Base-by-base conservation (phyloP, 2,113 vertebrate genomes). In the Salminus brasiliensis region DNA sequence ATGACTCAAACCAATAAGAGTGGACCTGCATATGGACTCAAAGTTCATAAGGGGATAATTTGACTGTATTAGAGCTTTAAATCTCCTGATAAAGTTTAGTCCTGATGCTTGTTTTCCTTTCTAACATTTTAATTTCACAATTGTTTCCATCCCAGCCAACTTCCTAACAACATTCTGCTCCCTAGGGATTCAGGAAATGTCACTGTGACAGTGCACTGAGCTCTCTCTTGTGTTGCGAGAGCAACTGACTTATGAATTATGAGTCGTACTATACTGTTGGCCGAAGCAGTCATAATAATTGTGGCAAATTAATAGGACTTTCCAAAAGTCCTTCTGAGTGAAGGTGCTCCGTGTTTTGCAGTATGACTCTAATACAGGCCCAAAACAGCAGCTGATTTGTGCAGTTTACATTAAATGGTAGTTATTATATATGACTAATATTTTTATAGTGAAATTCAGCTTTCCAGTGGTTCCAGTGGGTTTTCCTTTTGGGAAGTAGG, bases 51-150 rank as follows among this genome's bases (percentile, higher is more conserved):
- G 43, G 13, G 11, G 43, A 15, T 15, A 9, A 2, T 47, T 32
- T n/a, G 57, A 74, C 72, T 23, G 16, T 65, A 65, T 27, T 27
- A 49, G 43, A 36, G n/a, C n/a, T n/a, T n/a, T n/a, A n/a, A n/a
- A n/a, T n/a, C n/a, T n/a, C n/a, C 47, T 11, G 2, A 2, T 21
- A 2, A 5, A 11, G 2, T 45, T 5, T 45, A 11, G 5, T 5
- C 47, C 18, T 3, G 5, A 5, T 62, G 55, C 1, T 25, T 49
- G 21, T 25, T 74, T 53, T 18, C 43, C 30, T 30, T 63, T 63
- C 39, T 34, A 30, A 2, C 32, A n/a, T n/a, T 63, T 74, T 21
- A 49, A 49, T 62, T 49, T 21, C 39, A 30, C 43, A 34, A 13
- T 74, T 34, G 27, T 30, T 74, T 60, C 62, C 32, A 29, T n/a